Base-by-base conservation (phyloP, 2,113 vertebrate species). In the Pantherophis guttatus region DNA sequence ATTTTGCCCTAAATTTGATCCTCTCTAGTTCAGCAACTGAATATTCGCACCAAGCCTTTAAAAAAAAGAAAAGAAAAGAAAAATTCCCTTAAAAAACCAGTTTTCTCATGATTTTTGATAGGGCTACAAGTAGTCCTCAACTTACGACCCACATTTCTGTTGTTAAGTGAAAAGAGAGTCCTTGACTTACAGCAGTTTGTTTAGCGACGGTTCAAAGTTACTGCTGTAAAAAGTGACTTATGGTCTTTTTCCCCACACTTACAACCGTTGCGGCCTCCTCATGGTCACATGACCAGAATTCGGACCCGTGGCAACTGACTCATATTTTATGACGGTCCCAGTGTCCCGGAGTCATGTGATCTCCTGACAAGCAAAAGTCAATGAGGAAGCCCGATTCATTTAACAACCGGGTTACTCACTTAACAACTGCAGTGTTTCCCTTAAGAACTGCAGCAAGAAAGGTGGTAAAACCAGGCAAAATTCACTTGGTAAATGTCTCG, bases 301-400 rank as follows among this genome's bases (percentile, higher is more conserved):
- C 29, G 0, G 62, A n/a, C 62, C 3, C 11, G n/a, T 13, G 29
- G 62, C 62, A 70, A 13, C 62, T n/a, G 12, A 13, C 0, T 33
- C n/a, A 5, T 75, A 75, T 75, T 75, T 75, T 33, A 75, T 33
- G 65, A 75, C 2, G 13, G n/a, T 33, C 9, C 4, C 10, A 65
- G 24, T 3, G 0, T 29, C 3, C 10, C 3, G 26, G 26, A 0
- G 26, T 29, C 26, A 65, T 3, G 9, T 29, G 26, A 65, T n/a
- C 13, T n/a, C 12, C 29, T 8, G 12, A 65, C 26, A 65, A 29
- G 4, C 11, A 2, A 65, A 48, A 15, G 65, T 75, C 13, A 33
- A 7, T 8, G 13, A 2, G 65, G 65, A 70, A 70, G 5, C 12
- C 29, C 5, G 12, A 15, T 75, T 8, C 65, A 75, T 5, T 75